Conservation (phyloP, 2,113 vertebrate genomes). For the Carassius gibelio region DNA sequence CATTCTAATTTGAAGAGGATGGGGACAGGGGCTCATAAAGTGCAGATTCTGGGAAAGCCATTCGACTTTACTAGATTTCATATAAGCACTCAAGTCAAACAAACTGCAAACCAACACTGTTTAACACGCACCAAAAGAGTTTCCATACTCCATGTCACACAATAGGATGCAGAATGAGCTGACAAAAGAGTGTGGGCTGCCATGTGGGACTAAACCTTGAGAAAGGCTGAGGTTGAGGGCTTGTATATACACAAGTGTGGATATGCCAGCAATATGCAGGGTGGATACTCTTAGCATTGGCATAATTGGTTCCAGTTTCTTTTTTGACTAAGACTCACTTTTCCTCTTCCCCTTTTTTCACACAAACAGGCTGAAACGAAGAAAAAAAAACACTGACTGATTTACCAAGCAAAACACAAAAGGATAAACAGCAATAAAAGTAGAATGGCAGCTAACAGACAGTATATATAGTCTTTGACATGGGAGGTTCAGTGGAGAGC, state of each 20-base stretch:
- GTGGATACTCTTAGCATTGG: constrained; percentile 49
- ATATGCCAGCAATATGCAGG: constrained; percentile 62
- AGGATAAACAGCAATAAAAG: constrained; percentile 31
- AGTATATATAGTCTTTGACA: constrained; percentile 21
- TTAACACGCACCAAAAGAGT: constrained; percentile 73
- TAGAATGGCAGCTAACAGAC: background rate
- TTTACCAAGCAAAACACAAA: constrained; percentile 17
- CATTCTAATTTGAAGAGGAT: constrained; percentile 67
- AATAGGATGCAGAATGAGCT: constrained; percentile 63
- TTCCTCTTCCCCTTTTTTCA: constrained; percentile 33
- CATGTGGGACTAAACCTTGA: constrained; percentile 62
- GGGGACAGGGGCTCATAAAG: constrained; percentile 73
- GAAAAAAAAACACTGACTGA: constrained; percentile 18
- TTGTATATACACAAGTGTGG: constrained; percentile 58
- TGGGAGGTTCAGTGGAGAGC: constrained; percentile 13
- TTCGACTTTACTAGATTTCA: constrained; percentile 74
- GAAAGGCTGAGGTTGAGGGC: constrained; percentile 57
- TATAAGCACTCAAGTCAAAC: constrained; percentile 64
- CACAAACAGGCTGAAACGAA: constrained; percentile 41
- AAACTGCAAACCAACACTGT: constrained; percentile 71
- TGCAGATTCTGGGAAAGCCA: constrained; percentile 76
- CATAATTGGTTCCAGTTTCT: constrained; percentile 59
- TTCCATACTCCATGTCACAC: constrained; percentile 76
- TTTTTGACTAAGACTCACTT: constrained; percentile 25
- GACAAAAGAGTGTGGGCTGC: constrained; percentile 60